phyloP scores from a whole-genome alignment of 2,113 vertebrate genomes.

The Drymodes brunneopygia region DNA sequence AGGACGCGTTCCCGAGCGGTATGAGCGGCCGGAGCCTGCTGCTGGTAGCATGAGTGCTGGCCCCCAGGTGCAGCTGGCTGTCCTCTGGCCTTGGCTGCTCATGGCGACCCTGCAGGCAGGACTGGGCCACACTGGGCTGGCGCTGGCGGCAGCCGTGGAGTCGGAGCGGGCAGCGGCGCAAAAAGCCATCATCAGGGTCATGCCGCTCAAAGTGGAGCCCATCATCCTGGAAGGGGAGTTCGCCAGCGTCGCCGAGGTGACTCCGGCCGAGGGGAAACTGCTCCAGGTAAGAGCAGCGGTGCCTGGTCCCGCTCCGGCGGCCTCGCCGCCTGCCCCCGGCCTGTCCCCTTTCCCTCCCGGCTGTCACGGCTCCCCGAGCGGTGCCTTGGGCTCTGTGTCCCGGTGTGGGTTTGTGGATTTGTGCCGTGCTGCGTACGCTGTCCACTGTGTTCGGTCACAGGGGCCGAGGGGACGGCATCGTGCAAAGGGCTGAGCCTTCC shows the following conservation, averaged over 20 bases:
- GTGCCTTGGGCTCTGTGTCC: fast-evolving
- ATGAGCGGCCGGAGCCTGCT: constrained; percentile 87
- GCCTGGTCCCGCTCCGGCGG: neutral
- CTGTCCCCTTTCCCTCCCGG: neutral
- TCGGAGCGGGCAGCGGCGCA: constrained; percentile 79
- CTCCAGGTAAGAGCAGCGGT: constrained; percentile 84
- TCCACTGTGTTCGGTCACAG: neutral
- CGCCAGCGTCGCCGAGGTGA: constrained; percentile 82
- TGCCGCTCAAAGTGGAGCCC: constrained; percentile 85
- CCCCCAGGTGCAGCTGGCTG: constrained; percentile 89
- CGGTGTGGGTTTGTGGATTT: fast-evolving
- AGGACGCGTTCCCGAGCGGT: constrained; percentile 78
- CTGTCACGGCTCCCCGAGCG: neutral
- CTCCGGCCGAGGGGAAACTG: constrained; percentile 88
- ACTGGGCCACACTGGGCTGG: constrained; percentile 83
- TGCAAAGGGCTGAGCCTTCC: neutral
- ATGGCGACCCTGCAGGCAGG: constrained; percentile 89
- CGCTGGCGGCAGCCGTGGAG: constrained; percentile 75
- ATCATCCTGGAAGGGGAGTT: constrained; percentile 90
- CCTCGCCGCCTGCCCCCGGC: fast-evolving
- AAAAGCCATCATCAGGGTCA: constrained; percentile 89
- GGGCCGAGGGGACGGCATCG: neutral
- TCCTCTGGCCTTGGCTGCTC: constrained; percentile 97
- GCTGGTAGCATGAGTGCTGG: constrained; percentile 93
- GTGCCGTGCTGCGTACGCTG: neutral